Percentiles rank a stretch among this genome's conserved stretches.
phyloP scores from a whole-genome alignment of 2,113 vertebrate species.

The Litocranius walleri region DNA sequence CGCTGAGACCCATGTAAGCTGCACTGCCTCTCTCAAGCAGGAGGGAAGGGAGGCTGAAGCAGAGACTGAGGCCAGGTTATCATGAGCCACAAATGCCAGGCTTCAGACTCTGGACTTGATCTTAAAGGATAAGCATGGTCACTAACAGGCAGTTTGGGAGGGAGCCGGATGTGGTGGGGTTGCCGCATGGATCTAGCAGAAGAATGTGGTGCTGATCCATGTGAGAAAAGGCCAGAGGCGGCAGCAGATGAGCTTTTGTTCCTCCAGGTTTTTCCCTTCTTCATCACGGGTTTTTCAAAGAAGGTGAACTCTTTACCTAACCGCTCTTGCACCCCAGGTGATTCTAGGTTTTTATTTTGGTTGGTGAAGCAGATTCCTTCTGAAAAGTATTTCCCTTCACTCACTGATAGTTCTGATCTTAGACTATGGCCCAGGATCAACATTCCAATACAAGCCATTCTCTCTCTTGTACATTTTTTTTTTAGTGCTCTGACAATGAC shows the following conservation, averaged over 20 bases:
- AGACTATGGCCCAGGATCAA: neutral
- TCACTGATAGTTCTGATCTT: neutral
- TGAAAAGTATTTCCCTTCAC: neutral
- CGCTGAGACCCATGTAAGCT: neutral
- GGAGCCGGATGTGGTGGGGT: fast-evolving
- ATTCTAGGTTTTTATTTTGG: neutral
- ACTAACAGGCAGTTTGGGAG: neutral
- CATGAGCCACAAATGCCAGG: neutral
- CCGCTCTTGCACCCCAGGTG: neutral
- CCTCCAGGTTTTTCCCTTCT: no score
- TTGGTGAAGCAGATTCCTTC: neutral
- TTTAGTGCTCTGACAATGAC: neutral
- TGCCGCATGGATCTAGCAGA: fast-evolving
- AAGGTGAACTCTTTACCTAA: neutral
- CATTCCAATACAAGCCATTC: neutral
- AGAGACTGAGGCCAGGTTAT: neutral
- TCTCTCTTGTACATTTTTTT: neutral
- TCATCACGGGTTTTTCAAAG: neutral
- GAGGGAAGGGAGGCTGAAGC: neutral
- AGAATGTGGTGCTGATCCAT: neutral
- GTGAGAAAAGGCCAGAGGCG: neutral
- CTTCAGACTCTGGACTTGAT: neutral
- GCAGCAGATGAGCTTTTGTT: neutral
- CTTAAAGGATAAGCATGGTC: neutral
- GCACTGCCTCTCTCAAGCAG: neutral